Evolutionary conservation across 2,888 invertebrate species (phyloP).

Genomic region (Sepiola atlantica): DNA sequence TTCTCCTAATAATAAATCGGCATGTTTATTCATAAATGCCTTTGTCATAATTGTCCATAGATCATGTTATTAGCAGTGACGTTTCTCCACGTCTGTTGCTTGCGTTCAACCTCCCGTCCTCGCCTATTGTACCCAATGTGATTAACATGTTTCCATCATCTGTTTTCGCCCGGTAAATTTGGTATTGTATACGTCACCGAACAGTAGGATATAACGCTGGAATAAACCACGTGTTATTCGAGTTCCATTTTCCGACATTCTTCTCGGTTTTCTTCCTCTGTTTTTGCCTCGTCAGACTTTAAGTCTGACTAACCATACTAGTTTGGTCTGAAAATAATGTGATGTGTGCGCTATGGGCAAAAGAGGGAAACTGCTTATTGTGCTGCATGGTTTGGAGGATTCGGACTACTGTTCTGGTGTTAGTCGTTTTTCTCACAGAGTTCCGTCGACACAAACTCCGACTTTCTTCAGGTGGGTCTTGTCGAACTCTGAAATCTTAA

Average conservation of each 20-base stretch:
- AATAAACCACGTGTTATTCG: neutral
- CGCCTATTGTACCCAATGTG: neutral
- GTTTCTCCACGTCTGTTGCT: neutral
- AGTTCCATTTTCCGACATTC: neutral
- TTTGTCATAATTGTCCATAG: neutral
- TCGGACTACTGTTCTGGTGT: no score
- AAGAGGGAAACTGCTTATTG: no score
- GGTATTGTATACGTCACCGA: neutral
- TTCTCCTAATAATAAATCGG: conserved; percentile 1
- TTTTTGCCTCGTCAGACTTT: neutral
- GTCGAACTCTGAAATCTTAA: no score
- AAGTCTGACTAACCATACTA: no score
- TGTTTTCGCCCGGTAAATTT: neutral
- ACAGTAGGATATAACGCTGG: neutral
- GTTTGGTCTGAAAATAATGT: no score
- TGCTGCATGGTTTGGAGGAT: no score
- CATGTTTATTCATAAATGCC: conserved; percentile 14
- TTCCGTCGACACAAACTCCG: no score
- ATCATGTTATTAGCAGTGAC: neutral
- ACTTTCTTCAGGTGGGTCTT: no score
- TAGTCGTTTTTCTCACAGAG: no score
- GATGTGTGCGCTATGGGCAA: no score
- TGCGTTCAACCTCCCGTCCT: neutral
- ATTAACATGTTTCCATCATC: neutral
- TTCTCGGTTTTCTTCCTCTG: neutral